Conservation (phyloP, 2,797 vertebrate genomes). For the Rhodeus uyekii region DNA sequence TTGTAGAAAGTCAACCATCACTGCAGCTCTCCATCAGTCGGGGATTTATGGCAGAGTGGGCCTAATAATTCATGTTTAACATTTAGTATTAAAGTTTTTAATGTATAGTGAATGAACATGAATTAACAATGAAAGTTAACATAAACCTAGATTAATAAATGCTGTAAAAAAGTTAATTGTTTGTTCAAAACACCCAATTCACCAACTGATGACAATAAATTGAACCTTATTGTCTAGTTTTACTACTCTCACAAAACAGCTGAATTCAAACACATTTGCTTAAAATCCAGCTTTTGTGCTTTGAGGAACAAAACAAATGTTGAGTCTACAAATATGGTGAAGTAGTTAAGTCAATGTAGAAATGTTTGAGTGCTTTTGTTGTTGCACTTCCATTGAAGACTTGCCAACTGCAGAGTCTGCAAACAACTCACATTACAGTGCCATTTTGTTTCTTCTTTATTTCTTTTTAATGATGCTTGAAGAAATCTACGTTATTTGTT, state of each 20-base stretch:
- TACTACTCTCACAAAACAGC: slow-evolving; percentile 3
- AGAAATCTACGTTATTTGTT: slow-evolving; percentile 12
- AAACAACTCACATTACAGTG: slow-evolving; percentile 7
- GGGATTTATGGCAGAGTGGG: no score
- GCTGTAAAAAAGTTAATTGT: background rate
- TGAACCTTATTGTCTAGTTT: background rate
- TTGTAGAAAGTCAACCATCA: no score
- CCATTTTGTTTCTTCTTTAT: slow-evolving; percentile 15
- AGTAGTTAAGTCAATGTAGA: slow-evolving; percentile 39
- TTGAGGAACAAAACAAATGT: slow-evolving; percentile 23
- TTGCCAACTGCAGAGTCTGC: slow-evolving; percentile 15
- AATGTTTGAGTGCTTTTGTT: slow-evolving; percentile 23
- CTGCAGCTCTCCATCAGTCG: no score
- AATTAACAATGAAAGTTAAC: background rate
- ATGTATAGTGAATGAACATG: no score
- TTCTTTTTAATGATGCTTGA: slow-evolving; percentile 31
- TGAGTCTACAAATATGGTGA: slow-evolving; percentile 22
- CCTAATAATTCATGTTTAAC: no score
- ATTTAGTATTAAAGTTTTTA: no score
- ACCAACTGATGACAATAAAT: background rate
- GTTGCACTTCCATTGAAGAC: slow-evolving; percentile 34
- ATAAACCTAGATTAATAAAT: background rate
- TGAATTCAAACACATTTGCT: slow-evolving; percentile 10
- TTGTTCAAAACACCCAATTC: background rate
- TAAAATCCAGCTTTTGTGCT: slow-evolving; percentile 25